phyloP scores from a whole-genome alignment of 2,113 vertebrate species.

The Stomatorhinus ivindoensis region DNA sequence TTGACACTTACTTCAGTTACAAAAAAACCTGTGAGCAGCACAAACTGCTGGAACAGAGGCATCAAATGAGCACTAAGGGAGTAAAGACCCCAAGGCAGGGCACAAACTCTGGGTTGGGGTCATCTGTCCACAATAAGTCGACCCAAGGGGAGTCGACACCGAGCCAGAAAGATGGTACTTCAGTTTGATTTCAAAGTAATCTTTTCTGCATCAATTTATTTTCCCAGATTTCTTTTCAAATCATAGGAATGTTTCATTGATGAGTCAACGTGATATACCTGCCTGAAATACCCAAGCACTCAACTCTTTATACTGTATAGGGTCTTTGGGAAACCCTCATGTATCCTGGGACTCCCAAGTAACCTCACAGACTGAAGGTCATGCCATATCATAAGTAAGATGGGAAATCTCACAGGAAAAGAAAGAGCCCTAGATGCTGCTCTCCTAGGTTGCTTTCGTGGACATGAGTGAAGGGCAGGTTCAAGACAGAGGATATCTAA shows the following conservation, averaged over 20 bases:
- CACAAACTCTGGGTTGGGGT: not conserved
- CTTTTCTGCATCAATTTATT: not conserved
- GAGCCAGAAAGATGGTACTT: not conserved
- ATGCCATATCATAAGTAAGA: not conserved
- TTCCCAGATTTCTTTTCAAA: not conserved
- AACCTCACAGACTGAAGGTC: not conserved
- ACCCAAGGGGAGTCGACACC: not conserved
- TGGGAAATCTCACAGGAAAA: not conserved
- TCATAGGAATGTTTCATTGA: not conserved
- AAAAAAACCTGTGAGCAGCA: not conserved
- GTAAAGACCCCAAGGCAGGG: not conserved
- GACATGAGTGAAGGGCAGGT: not conserved
- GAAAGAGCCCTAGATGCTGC: not conserved
- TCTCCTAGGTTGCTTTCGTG: not conserved
- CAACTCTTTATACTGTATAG: not conserved
- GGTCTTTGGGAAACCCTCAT: not conserved
- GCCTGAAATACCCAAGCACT: not conserved
- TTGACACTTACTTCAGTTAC: not conserved
- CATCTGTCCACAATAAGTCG: not conserved
- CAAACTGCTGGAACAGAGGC: not conserved
- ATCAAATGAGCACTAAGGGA: not conserved
- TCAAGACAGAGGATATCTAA: not conserved
- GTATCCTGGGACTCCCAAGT: not conserved
- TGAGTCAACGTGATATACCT: not conserved
- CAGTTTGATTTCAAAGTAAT: not conserved